Percentiles rank a stretch among this genome's conserved stretches.
These are phyloP conservation scores for Catamblyrhynchus diadema DNA, from an alignment of 2,797 vertebrate species.

Conservation along the genomic window DNA sequence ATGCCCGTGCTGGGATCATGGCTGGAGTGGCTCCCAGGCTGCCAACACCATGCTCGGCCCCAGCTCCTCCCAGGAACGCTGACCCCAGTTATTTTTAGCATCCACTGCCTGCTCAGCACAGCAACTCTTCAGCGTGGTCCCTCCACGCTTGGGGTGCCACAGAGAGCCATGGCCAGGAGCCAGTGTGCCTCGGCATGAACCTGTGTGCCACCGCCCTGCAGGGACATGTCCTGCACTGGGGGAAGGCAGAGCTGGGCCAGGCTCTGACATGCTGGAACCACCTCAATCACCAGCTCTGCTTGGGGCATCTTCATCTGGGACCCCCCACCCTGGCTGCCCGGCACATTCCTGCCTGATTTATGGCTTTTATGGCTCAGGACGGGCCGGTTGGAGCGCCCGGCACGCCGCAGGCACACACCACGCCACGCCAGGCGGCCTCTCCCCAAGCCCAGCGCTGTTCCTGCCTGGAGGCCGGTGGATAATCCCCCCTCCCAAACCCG, in stretches of 20 bases:
- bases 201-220: background rate
- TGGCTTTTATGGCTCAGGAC: conserved; percentile 44
- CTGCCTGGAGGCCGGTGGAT: background rate
- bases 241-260: background rate
- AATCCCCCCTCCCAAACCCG: fast-evolving
- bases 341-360: conserved; percentile 73
- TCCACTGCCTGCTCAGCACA: background rate
- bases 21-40: background rate
- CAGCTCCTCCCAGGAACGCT: background rate
- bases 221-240: background rate
- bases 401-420: background rate
- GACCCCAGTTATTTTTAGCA: background rate
- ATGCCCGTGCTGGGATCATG: fast-evolving
- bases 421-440: fast-evolving
- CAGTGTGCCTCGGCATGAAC: background rate
- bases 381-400: background rate
- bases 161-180: background rate
- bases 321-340: background rate
- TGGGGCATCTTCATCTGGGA: background rate
- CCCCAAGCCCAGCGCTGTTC: fast-evolving
- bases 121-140: background rate
- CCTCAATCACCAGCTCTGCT: background rate
- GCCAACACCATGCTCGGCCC: fast-evolving
- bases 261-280: background rate
- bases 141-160: background rate